Base-by-base conservation (phyloP, 2,888 invertebrate species). In the Enchytraeus crypticus region DNA sequence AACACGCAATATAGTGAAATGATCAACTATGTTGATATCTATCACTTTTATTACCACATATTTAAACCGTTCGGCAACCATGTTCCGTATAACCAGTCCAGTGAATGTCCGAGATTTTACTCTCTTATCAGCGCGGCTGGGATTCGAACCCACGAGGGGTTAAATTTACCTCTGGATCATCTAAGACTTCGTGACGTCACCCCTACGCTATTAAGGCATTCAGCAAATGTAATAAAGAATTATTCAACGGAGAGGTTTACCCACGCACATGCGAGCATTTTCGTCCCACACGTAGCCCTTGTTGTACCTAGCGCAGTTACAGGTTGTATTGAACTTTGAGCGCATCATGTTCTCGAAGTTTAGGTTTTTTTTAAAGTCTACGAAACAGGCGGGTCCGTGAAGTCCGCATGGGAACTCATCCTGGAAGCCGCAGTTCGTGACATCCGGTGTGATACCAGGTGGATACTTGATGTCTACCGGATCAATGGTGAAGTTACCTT, bases 261-360 rank as follows among this genome's bases (percentile, higher is more conserved):
- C 53, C 4, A 30, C 53, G 27, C 57, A 61, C 30, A 61, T 53
- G 18, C 21, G 46, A 21, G 59, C 71, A 32, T 63, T 60, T 4
- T 67, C 66, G 51, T 67, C 71, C 71, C 72, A 74, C 26, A 58
- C 54, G 53, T 69, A 72, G 2, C 73, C 73, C 43, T 60, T 33
- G 8, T 59, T 56, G 14, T 69, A 66, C 5, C 60, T 57, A 0
- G 51, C 46, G 59, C 75, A 75, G 26, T 66, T 56, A 61, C 75
- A 75, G 2, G 71, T 68, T 5, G 68, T 64, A 64, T 74, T 74
- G 30, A 74, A 69, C 46, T 64, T 66, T 62, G 73, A 74, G n/a
- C 64, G 62, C 3, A 69, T 68, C 5, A 75, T 63, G 57, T 71
- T 69, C 5, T 68, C 57, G 49, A 74, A 73, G 59, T 72, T 67